These are phyloP conservation scores for Cyclophora albipunctata DNA, from an alignment of 2,888 invertebrate genomes.

Conservation along the genomic window DNA sequence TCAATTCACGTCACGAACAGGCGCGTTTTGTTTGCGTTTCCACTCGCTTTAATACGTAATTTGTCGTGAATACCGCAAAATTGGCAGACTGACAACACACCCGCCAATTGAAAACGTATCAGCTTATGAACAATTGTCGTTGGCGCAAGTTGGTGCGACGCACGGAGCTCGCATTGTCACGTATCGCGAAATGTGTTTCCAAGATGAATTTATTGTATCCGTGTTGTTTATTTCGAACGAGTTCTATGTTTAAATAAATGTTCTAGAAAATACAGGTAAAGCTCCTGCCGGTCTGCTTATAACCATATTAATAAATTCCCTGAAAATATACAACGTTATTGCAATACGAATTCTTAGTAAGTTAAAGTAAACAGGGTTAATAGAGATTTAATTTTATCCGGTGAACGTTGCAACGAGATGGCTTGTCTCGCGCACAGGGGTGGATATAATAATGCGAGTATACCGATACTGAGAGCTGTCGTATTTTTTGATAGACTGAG, in stretches of 20 bases:
- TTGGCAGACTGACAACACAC: conserved; percentile 60
- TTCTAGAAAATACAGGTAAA: no score
- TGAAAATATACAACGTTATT: neutral
- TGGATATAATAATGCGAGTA: conserved; percentile 17
- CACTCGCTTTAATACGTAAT: conserved; percentile 73
- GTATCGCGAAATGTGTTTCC: neutral
- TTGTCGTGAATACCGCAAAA: conserved; percentile 71
- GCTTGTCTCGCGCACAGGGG: conserved; percentile 8
- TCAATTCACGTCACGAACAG: conserved; percentile 72
- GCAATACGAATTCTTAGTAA: neutral
- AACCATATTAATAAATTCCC: no score
- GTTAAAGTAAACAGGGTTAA: neutral
- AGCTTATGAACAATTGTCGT: conserved; percentile 39
- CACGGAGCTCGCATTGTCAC: neutral
- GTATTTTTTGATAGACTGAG: conserved; percentile 47
- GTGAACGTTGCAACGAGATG: conserved; percentile 4
- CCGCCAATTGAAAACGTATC: conserved; percentile 64
- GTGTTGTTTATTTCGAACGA: neutral
- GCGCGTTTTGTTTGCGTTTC: conserved; percentile 69
- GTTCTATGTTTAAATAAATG: no score
- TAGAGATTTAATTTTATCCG: neutral
- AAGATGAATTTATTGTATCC: neutral
- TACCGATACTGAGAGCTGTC: conserved; percentile 29
- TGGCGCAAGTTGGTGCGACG: neutral
- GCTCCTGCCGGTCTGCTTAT: no score